Evolutionary conservation across 2,113 vertebrate genomes (phyloP).

Genomic region (Erinaceus europaeus): DNA sequence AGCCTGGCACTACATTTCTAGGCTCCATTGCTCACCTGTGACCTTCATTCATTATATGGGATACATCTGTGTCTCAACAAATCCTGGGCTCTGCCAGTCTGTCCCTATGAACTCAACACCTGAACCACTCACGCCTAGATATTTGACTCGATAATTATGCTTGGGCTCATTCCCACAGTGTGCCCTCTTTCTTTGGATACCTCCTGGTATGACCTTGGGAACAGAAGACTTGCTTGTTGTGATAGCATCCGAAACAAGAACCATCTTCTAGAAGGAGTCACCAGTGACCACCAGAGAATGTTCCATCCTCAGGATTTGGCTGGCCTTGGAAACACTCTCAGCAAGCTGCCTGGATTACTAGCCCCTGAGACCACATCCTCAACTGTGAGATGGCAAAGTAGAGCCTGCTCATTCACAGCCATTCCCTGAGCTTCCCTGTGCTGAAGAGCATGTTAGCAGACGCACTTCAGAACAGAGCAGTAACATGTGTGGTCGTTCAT

Average conservation of each 20-base stretch:
- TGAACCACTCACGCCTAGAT: no score
- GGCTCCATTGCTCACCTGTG: constrained; percentile 6
- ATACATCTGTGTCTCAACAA: constrained; percentile 24
- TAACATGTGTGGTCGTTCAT: constrained; percentile 6
- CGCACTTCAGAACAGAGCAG: not conserved
- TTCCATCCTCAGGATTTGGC: not conserved
- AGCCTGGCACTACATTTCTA: constrained; percentile 6
- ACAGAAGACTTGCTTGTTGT: constrained; percentile 1
- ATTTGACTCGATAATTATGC: no score
- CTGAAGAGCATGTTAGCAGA: not conserved
- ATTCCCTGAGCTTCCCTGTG: not conserved
- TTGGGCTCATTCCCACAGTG: no score
- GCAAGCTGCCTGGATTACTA: not conserved
- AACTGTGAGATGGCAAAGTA: not conserved
- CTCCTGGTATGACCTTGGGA: not conserved
- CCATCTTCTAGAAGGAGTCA: not conserved
- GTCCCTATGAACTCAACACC: no score
- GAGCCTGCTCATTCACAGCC: not conserved
- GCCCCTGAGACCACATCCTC: not conserved
- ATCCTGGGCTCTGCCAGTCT: not conserved
- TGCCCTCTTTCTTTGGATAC: not conserved
- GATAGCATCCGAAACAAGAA: not conserved
- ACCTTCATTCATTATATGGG: constrained; percentile 40
- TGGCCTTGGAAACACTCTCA: not conserved
- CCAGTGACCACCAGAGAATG: not conserved